Percentiles rank a stretch among this genome's conserved stretches.
These are phyloP conservation scores for Zaprionus vittiger DNA, from an alignment of 1,140 invertebrate genomes.

Conservation along the genomic window DNA sequence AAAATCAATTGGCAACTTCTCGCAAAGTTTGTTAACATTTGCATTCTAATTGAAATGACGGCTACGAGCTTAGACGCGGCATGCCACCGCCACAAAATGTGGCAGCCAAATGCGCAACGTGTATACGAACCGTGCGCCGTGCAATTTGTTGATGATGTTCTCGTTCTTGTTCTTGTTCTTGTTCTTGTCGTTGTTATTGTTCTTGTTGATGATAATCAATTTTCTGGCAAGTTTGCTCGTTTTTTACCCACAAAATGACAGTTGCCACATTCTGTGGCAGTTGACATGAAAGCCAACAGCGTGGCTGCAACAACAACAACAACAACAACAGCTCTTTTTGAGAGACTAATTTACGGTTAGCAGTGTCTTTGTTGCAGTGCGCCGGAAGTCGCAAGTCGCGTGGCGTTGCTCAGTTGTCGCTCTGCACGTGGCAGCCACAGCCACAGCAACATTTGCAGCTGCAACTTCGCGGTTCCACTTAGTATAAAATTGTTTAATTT, in stretches of 20 bases:
- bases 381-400: constrained; percentile 14
- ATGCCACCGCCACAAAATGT: background rate
- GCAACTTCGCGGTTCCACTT: background rate
- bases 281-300: constrained; percentile 58
- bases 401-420: constrained; percentile 54
- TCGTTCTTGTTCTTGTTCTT: background rate
- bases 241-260: constrained; percentile 66
- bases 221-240: constrained; percentile 41
- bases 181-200: constrained; percentile 38
- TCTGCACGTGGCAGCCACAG: constrained; percentile 57
- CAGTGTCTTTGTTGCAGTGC: constrained; percentile 8
- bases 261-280: constrained; percentile 40
- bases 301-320: constrained; percentile 31
- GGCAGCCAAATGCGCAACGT: constrained; percentile 58
- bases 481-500: constrained; percentile 44
- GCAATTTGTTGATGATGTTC: constrained; percentile 43
- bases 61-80: constrained; percentile 43
- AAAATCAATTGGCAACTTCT: constrained; percentile 47
- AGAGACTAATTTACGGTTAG: constrained; percentile 64
- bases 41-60: constrained; percentile 68
- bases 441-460: constrained; percentile 1
- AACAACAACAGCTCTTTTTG: constrained; percentile 41
- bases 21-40: constrained; percentile 67
- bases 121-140: constrained; percentile 40
- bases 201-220: constrained; percentile 73